These are phyloP conservation scores for Solea senegalensis DNA, from an alignment of 2,113 vertebrate genomes.

Conservation along the genomic window DNA sequence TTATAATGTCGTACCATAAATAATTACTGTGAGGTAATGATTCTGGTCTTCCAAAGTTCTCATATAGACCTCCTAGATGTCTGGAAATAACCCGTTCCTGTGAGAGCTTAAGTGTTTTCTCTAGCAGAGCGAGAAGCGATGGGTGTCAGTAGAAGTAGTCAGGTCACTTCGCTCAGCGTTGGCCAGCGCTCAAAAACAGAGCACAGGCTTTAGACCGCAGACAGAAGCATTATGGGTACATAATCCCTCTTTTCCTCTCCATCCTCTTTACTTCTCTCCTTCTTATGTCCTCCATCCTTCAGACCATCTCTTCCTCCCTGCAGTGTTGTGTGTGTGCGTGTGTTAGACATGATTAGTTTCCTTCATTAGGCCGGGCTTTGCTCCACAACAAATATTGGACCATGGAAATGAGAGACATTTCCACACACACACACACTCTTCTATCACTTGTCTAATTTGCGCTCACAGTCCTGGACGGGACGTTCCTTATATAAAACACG, in stretches of 20 bases:
- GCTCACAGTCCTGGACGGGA: conserved; percentile 42
- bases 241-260: conserved; percentile 42
- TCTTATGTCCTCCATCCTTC: conserved; percentile 21
- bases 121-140: conserved; percentile 54
- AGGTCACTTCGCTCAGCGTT: conserved; percentile 25
- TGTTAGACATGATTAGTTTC: conserved; percentile 70
- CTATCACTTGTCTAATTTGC: conserved; percentile 51
- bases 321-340: conserved; percentile 32
- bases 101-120: conserved; percentile 52
- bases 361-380: conserved; percentile 75
- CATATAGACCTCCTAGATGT: conserved; percentile 27
- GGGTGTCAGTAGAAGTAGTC: conserved; percentile 43
- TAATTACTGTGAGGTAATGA: conserved; percentile 26
- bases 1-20: conserved; percentile 14
- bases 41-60: conserved; percentile 46
- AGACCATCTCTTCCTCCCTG: conserved; percentile 21
- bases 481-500: conserved; percentile 52
- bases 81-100: conserved; percentile 50
- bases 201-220: conserved; percentile 41
- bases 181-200: conserved; percentile 57
- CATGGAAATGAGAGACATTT: conserved; percentile 74
- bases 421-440: conserved; percentile 40
- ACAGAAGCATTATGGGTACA: conserved; percentile 50
- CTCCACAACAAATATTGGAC: conserved; percentile 79
- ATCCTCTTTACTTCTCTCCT: background rate